Conservation (phyloP, 2,113 vertebrate genomes). For the Brachirus orientalis region DNA sequence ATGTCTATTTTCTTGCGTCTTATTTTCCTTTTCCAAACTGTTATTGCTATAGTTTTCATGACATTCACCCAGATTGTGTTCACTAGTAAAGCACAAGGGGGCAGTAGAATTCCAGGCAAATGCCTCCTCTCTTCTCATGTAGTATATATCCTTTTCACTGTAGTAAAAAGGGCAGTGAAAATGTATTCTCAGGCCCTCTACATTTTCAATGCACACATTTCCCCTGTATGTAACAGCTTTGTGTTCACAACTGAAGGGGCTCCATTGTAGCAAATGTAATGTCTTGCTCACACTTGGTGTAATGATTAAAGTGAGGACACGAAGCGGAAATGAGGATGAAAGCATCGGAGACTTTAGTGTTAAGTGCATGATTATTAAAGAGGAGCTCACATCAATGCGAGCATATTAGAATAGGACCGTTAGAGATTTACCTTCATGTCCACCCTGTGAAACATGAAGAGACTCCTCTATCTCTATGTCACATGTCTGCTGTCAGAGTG, state of each 20-base stretch:
- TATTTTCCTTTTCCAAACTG: no score
- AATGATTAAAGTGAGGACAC: conserved; percentile 59
- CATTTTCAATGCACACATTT: conserved; percentile 25
- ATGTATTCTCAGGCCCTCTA: conserved; percentile 19
- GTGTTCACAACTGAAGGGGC: conserved; percentile 39
- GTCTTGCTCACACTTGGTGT: conserved; percentile 35
- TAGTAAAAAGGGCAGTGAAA: conserved; percentile 18
- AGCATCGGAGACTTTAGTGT: conserved; percentile 52
- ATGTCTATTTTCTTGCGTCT: no score
- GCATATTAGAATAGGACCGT: conserved; percentile 41
- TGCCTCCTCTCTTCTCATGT: neutral
- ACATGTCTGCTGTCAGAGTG: conserved; percentile 24
- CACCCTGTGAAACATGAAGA: conserved; percentile 53
- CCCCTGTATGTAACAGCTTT: conserved; percentile 4
- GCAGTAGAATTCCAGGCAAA: conserved; percentile 31
- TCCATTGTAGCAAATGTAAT: conserved; percentile 9
- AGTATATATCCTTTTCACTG: conserved; percentile 6
- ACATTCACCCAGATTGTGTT: no score
- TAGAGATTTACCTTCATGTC: conserved; percentile 59
- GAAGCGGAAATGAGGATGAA: conserved; percentile 60
- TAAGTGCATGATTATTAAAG: conserved; percentile 67
- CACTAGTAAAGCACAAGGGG: conserved; percentile 50
- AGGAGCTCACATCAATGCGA: conserved; percentile 54
- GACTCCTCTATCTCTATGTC: conserved; percentile 42
- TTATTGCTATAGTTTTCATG: no score